Conservation (phyloP, 2,888 invertebrate species). For the Seladonia tumulorum region DNA sequence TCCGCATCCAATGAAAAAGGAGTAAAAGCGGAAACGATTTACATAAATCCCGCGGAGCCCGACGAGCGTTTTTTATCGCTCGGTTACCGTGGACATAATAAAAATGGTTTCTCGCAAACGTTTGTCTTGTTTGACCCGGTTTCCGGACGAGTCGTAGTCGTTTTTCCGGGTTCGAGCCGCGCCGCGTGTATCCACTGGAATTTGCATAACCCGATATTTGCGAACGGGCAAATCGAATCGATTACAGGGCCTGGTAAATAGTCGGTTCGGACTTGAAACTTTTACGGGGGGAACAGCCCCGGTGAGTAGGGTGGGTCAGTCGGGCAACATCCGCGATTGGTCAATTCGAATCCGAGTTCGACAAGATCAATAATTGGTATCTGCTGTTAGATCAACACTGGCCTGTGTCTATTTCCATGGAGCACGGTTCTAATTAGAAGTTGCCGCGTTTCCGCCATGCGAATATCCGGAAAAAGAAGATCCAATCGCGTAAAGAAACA, state of each 20-base stretch:
- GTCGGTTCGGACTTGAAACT: neutral
- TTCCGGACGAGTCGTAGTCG: neutral
- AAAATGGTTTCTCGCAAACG: neutral
- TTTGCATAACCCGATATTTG: constrained; percentile 11
- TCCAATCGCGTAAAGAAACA: no score
- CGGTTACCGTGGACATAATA: neutral
- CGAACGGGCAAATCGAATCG: constrained; percentile 7
- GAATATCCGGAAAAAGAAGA: neutral
- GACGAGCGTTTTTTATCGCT: neutral
- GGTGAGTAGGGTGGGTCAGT: neutral
- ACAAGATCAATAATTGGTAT: neutral
- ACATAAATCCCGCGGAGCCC: neutral
- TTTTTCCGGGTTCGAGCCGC: neutral
- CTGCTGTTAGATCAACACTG: neutral
- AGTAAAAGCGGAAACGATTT: neutral
- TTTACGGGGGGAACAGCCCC: neutral
- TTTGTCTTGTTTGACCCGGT: constrained; percentile 8
- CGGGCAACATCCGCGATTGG: neutral
- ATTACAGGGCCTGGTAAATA: neutral
- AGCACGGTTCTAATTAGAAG: neutral
- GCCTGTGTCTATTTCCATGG: neutral
- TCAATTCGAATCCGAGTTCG: neutral
- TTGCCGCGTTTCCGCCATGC: neutral
- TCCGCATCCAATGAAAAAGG: neutral
- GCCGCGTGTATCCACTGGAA: neutral